A percentile compares a stretch with the other conserved stretches of the same genome.
These are phyloP conservation scores for Potorous gilbertii DNA, from an alignment of 2,797 vertebrate genomes.

Conservation along the genomic window DNA sequence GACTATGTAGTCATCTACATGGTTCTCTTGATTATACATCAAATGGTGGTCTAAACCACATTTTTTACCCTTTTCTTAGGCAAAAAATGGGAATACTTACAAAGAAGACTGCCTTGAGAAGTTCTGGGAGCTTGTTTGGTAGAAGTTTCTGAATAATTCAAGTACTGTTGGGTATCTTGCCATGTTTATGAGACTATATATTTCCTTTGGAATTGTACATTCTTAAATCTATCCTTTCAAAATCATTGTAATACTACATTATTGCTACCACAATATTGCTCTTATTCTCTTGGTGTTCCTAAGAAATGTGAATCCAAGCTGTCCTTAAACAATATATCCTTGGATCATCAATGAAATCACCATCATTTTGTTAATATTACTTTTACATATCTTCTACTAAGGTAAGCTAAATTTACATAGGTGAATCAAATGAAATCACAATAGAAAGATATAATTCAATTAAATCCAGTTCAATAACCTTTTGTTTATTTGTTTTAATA, in stretches of 20 bases:
- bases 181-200: neutral
- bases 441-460: neutral
- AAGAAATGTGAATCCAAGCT: neutral
- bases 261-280: neutral
- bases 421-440: neutral
- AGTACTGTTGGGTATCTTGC: neutral
- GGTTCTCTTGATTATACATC: neutral
- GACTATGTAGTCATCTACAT: neutral
- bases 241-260: neutral
- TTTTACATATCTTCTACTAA: neutral
- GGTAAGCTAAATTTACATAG: neutral
- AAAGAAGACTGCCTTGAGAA: neutral
- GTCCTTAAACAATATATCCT: neutral
- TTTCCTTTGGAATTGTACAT: neutral
- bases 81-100: neutral
- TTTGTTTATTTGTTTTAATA: neutral
- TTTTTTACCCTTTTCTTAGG: neutral
- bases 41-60: neutral
- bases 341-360: neutral
- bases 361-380: neutral
- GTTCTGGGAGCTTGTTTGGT: neutral
- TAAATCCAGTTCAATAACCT: neutral
- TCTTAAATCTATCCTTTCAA: neutral
- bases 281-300: neutral
- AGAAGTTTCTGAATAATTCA: neutral